Conservation (phyloP, 2,113 vertebrate species). For the Struthio camelus region DNA sequence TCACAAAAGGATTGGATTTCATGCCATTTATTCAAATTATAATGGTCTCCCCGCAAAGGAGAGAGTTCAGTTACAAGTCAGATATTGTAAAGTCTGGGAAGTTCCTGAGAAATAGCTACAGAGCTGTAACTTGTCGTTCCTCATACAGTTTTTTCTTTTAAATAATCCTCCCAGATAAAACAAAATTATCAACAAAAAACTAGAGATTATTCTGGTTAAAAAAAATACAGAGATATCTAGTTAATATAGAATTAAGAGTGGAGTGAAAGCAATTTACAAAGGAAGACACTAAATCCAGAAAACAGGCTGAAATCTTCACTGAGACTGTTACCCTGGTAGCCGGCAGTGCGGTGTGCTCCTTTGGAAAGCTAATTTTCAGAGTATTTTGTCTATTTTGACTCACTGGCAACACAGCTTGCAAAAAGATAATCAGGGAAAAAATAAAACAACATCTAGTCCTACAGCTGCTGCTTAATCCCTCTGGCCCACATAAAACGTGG, state of each 20-base stretch:
- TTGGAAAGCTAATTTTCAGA: neutral
- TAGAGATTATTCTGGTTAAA: neutral
- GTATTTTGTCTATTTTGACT: neutral
- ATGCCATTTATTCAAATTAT: neutral
- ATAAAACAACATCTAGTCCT: slow-evolving; percentile 20
- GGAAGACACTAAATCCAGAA: neutral
- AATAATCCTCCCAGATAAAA: neutral
- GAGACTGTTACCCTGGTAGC: neutral
- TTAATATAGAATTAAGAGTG: neutral
- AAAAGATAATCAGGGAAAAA: slow-evolving; percentile 21
- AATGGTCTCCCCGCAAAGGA: neutral
- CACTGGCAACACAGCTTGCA: neutral
- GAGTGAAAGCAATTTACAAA: neutral
- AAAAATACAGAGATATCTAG: neutral
- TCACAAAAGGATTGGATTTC: neutral
- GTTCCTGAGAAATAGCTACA: neutral
- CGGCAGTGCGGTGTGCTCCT: neutral
- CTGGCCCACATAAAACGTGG: slow-evolving; percentile 32
- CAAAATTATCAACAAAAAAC: neutral
- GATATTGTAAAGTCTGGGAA: neutral
- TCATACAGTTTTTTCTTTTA: neutral
- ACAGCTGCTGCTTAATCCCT: slow-evolving; percentile 66
- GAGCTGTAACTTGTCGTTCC: neutral
- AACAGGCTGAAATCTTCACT: neutral
- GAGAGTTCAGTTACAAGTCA: neutral